Conservation (phyloP, 2,113 vertebrate species). For the Trichomycterus rosablanca region DNA sequence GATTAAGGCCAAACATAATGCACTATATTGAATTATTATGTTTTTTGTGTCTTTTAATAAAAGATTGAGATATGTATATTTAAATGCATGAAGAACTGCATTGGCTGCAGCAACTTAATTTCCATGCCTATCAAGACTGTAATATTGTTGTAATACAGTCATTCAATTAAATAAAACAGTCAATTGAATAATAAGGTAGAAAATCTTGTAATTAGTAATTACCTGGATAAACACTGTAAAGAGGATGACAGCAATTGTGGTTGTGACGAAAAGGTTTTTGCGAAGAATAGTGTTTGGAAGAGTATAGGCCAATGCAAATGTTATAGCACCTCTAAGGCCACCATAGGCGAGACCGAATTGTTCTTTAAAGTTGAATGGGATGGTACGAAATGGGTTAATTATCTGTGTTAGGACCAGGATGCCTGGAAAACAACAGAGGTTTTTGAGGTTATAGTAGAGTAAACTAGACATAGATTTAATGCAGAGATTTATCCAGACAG, state of each 20-base stretch:
- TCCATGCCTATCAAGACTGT: too few species aligned
- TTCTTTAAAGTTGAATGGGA: slow-evolving; percentile 90
- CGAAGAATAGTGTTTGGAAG: slow-evolving; percentile 81
- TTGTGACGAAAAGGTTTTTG: slow-evolving; percentile 87
- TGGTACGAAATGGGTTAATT: slow-evolving; percentile 93
- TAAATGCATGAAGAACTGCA: too few species aligned
- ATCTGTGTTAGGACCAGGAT: slow-evolving; percentile 89
- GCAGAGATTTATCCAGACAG: too few species aligned
- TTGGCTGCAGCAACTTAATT: too few species aligned
- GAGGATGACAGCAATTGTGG: slow-evolving; percentile 88
- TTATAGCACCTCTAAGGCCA: slow-evolving; percentile 90
- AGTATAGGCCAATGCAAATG: slow-evolving; percentile 89
- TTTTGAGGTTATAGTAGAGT: neutral
- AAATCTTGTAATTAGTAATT: neutral
- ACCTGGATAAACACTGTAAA: slow-evolving; percentile 97
- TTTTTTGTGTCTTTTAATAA: too few species aligned
- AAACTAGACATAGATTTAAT: neutral
- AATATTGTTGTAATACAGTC: too few species aligned
- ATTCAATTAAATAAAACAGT: neutral
- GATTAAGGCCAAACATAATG: too few species aligned
- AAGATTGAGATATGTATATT: too few species aligned
- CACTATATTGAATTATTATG: too few species aligned
- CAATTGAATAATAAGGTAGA: neutral
- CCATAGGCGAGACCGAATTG: slow-evolving; percentile 95
- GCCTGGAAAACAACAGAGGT: slow-evolving; percentile 61